Base-by-base conservation (phyloP, 2,797 vertebrate species). In the Rhinella marina region DNA sequence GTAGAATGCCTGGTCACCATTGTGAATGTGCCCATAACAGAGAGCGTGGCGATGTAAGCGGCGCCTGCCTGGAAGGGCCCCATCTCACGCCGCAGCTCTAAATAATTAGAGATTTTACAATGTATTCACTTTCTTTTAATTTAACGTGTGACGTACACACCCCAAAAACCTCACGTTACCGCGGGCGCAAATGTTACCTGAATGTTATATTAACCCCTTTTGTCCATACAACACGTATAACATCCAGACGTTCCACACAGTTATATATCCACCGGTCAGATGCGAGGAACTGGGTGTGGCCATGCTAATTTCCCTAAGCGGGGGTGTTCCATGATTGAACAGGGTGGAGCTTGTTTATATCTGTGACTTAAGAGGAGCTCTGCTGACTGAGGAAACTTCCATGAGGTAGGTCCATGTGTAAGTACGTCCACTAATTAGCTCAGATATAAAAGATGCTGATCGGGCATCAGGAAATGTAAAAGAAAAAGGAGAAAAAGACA, bases 91-190 rank as follows among this genome's bases (percentile, higher is more conserved):
- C 3, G 72, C 21, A 52, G 2, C 13, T 50, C 41, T 75, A 75
- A 50, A 75, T 48, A 75, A 75, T 50, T 50, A 75, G 50, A 50
- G 72, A 75, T 50, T 52, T 75, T n/a, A n/a, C 21, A 50, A 75
- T n/a, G 52, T 52, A 75, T 75, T 12, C 10, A 4, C 1, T 75
- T 75, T 52, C 72, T 19, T 75, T 75, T 75, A 75, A 75, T 75
- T 75, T 75, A n/a, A n/a, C 72, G 13, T 13, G 1, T 50, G 21
- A 52, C 21, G n/a, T 75, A 52, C 48, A 75, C 41, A 75, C 19
- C 48, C 72, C 72, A 75, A 50, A 75, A 75, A 75, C 72, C 72
- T 10, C 1, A 1, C 14, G 10, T 50, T 17, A 16, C 9, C 70
- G 14, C 7, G 29, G 2, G 4, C 0, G 32, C 70, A 70, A 19